phyloP scores from a whole-genome alignment of 2,797 vertebrate species.

The Rachycentron canadum region DNA sequence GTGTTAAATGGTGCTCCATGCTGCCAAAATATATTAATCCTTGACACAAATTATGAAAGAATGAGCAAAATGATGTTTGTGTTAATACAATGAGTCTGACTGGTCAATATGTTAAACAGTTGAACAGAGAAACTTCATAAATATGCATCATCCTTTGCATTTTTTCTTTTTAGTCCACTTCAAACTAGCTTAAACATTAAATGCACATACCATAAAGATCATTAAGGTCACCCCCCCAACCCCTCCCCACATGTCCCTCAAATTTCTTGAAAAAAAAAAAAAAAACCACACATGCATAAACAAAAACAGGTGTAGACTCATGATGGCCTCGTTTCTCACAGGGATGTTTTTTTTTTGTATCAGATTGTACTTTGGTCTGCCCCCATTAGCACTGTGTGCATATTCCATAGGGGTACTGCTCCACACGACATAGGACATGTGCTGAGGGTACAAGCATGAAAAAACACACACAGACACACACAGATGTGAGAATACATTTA shows the following conservation, averaged over 20 bases:
- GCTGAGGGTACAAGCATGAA: conserved; percentile 49
- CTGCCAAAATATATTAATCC: conserved; percentile 2
- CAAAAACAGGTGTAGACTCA: conserved; percentile 55
- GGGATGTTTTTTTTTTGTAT: conserved; percentile 53
- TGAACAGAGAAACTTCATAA: not conserved
- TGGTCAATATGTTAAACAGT: not conserved
- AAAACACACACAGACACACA: conserved; percentile 22
- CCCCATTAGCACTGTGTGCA: conserved; percentile 56
- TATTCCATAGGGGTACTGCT: conserved; percentile 79
- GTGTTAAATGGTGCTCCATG: not conserved
- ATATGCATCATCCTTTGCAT: not conserved
- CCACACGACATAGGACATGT: conserved; percentile 32
- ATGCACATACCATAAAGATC: not conserved
- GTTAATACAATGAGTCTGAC: conserved; percentile 22
- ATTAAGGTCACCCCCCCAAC: not conserved
- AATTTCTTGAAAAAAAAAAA: conserved; percentile 12
- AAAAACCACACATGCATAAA: conserved; percentile 31
- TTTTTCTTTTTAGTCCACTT: not conserved
- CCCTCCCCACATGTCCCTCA: not conserved
- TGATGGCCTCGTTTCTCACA: conserved; percentile 68
- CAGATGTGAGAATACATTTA: conserved; percentile 33
- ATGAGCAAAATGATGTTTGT: not conserved
- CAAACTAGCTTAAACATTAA: not conserved
- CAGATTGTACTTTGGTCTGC: conserved; percentile 65
- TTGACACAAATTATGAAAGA: not conserved